Base-by-base conservation (phyloP, 2,888 invertebrate species). In the Hyppa rectilinea region DNA sequence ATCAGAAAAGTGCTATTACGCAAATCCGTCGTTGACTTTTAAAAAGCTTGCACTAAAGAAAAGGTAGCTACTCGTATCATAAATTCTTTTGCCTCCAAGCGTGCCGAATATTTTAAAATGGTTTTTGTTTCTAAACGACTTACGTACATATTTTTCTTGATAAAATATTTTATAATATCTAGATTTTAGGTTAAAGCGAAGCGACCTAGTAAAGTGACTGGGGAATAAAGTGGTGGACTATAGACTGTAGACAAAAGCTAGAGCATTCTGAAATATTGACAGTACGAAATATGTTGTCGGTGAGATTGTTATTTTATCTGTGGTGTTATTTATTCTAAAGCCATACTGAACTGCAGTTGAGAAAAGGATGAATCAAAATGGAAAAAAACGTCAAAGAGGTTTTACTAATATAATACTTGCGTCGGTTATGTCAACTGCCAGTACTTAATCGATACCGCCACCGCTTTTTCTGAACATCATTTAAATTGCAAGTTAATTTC, bases 141-240 rank as follows among this genome's bases (percentile, higher is more conserved):
- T 50, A 29, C 20, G 23, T 43, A 45, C 40, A 60, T 55, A 70
- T 61, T 72, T 78, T 58, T 78, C 45, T 70, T 55, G 63, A 77
- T 76, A 81, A 76, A 81, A 81, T 71, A 81, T 79, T 68, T 76
- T 66, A 45, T 65, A 43, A 55, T 68, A 65, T 81, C 60, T 68
- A 63, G 68, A 69, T 69, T 63, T 78, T 29, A 43, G 79, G 67
- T 64, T 60, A 67, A 59, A 73, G 53, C 53, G 55, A 29, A 14
- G 40, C 20, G 55, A 71, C 67, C 65, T 71, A 40, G 55, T 34
- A 7, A 63, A 81, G 67, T 73, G 70, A 60, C 64, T 65, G 36
- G 50, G 69, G 64, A 63, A 55, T 58, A 59, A 67, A 74, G 73
- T 74, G 38, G 50, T 17, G n/a, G 43, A 64, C 26, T 67, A 29